These are phyloP conservation scores for Napeogenes sylphis DNA, from an alignment of 2,888 invertebrate species.

Conservation along the genomic window DNA sequence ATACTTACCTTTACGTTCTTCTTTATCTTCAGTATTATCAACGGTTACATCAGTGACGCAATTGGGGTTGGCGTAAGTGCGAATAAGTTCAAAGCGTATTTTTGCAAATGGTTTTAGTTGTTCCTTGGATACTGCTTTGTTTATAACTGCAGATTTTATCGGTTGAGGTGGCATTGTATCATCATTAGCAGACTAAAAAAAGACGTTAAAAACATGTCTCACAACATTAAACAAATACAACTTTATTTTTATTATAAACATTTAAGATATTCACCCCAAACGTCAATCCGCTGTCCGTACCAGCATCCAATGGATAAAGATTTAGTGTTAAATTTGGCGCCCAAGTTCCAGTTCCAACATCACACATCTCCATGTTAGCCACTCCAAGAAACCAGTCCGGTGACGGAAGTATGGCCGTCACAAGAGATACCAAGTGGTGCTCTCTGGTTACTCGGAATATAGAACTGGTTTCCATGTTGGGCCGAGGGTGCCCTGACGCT, in stretches of 20 bases:
- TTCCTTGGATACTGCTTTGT: constrained; percentile 41
- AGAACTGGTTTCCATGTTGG: constrained; percentile 51
- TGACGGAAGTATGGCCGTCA: constrained; percentile 71
- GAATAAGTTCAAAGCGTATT: constrained; percentile 50
- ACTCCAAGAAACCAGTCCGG: constrained; percentile 99
- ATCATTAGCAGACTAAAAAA: constrained; percentile 60
- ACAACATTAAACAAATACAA: background rate
- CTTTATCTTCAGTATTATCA: constrained; percentile 12
- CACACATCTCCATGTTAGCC: constrained; percentile 91
- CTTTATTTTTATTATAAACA: background rate
- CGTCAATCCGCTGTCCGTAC: constrained; percentile 93
- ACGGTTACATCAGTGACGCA: constrained; percentile 29
- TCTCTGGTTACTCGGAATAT: constrained; percentile 57
- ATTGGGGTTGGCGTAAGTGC: constrained; percentile 50
- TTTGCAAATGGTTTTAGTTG: constrained; percentile 58
- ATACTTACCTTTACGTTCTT: background rate
- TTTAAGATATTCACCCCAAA: constrained; percentile 82
- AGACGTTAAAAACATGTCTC: background rate
- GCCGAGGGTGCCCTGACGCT: constrained; percentile 53
- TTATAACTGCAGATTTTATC: constrained; percentile 47
- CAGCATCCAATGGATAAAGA: constrained; percentile 96
- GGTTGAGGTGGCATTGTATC: constrained; percentile 63
- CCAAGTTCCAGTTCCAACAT: constrained; percentile 86
- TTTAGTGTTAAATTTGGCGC: constrained; percentile 86
- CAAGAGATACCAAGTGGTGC: constrained; percentile 61